Evolutionary conservation across 2,113 vertebrate species (phyloP).

Genomic region (Apodemus sylvaticus): DNA sequence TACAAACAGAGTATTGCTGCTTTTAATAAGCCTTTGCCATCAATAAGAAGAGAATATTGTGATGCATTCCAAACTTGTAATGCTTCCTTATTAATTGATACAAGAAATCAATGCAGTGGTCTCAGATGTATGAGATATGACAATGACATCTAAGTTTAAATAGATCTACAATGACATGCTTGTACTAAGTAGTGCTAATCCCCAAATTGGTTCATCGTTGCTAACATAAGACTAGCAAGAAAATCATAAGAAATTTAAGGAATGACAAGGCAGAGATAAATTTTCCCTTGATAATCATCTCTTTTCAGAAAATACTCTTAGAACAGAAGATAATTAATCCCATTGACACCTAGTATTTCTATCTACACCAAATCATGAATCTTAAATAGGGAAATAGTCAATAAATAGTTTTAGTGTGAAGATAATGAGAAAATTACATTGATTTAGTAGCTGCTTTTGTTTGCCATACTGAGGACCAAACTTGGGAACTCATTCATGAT

Average conservation of each 20-base stretch:
- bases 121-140: background rate
- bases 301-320: fast-evolving
- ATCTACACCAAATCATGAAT: background rate
- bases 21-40: background rate
- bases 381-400: background rate
- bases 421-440: background rate
- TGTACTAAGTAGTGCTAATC: background rate
- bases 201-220: background rate
- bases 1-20: background rate
- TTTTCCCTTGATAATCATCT: background rate
- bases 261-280: background rate
- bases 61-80: background rate
- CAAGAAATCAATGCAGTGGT: background rate
- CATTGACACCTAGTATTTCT: background rate
- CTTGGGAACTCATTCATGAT: fast-evolving
- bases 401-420: background rate
- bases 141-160: background rate
- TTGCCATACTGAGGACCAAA: background rate
- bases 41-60: background rate
- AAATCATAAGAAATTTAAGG: background rate
- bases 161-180: background rate
- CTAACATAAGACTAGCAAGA: background rate
- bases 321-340: background rate
- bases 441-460: background rate
- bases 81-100: background rate